These are phyloP conservation scores for Rhodeus uyekii DNA, from an alignment of 2,797 vertebrate genomes.

Conservation along the genomic window DNA sequence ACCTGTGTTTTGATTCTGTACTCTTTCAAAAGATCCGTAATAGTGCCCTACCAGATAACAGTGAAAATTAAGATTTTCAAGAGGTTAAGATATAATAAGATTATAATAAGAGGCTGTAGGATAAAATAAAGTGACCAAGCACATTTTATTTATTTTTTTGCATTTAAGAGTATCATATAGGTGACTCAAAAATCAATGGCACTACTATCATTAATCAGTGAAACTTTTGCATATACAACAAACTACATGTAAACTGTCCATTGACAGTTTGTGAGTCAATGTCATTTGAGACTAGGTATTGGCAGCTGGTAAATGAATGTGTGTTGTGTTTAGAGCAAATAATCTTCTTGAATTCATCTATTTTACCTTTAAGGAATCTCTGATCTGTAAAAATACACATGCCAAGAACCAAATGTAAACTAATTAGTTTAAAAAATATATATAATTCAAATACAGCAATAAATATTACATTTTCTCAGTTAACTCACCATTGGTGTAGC, in stretches of 20 bases:
- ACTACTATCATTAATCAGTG: neutral
- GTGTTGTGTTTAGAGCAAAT: neutral
- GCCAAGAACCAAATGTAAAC: neutral
- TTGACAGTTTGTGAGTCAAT: neutral
- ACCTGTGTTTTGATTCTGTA: neutral
- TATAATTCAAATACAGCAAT: neutral
- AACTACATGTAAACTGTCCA: neutral
- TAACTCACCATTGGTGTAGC: neutral
- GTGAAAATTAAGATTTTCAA: neutral
- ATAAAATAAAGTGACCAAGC: neutral
- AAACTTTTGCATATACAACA: neutral
- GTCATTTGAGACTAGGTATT: slow-evolving; percentile 15
- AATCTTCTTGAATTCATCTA: neutral
- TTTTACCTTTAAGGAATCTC: neutral
- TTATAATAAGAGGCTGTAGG: no score
- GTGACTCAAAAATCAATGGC: neutral
- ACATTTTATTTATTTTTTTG: neutral
- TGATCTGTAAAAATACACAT: neutral
- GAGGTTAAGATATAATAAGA: neutral
- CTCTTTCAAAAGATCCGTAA: neutral
- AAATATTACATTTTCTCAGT: neutral
- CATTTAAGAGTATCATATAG: no score
- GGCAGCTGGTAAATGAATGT: neutral
- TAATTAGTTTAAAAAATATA: no score
- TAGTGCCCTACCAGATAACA: no score